Evolutionary conservation across 2,888 invertebrate species (phyloP), one percentile per base, ranked within the genome.

Genomic region (Volucella bombylans): DNA sequence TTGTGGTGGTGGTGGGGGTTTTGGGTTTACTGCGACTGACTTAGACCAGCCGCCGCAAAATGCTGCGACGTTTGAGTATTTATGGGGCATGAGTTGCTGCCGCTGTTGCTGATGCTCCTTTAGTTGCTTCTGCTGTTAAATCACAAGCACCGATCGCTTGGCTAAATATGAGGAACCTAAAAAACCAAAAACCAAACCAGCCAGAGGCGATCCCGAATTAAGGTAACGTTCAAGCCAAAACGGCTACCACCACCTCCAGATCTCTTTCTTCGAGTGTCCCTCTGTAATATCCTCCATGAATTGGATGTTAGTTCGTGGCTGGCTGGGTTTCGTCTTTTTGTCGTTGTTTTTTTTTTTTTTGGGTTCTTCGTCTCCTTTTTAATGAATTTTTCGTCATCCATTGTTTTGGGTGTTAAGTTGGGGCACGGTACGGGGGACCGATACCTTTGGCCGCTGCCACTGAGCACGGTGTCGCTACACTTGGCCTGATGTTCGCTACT

Each of bases 41-140:
- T 47, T 31, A 41, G 14, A 43, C 52, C 83, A 65, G 76, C 69
- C 83, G 81, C 85, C 85, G 77, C 85, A 85, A 77, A 85, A 64
- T 77, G 67, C 77, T 85, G 76, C 85, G 85, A 85, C 85, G 85
- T 85, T 85, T 61, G 72, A 77, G 81, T 85, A 85, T 85, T 85
- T 85, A 85, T 85, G 85, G 81, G 81, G 72, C 85, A 85, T 81
- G 31, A 31, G 31, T 6, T 6, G 85, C 47, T 54, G 72, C 72
- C 64, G 64, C 59, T 59, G 72, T 52, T 78, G 68, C 67, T 52
- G 76, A 62, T 72, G 77, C 31, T 31, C 31, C 31, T 31, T 31
- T 31, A 31, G 72, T 52, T 78, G 68, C 67, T 52, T 67, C 67
- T 72, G 77, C 72, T 69, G 59, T 74, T 74, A 65, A 74, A 68